Percentiles rank a stretch among this genome's conserved stretches.
Evolutionary conservation across 2,113 vertebrate species (phyloP).

Genomic region (Pelvicachromis taeniatus): DNA sequence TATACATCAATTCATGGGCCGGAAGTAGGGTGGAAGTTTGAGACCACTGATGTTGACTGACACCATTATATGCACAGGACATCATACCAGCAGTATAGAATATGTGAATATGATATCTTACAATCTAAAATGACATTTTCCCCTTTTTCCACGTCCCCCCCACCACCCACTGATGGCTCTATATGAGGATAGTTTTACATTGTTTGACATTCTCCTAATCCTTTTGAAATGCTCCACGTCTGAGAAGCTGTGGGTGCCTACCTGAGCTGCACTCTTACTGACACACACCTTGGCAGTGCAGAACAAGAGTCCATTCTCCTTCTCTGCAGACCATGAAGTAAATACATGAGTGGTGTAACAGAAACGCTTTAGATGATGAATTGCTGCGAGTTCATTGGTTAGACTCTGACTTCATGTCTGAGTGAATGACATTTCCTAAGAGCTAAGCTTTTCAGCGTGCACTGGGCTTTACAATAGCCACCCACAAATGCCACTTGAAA

Average conservation of each 20-base stretch:
- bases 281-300: slow-evolving; percentile 40
- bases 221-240: slow-evolving; percentile 52
- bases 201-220: slow-evolving; percentile 71
- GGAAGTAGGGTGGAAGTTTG: background rate
- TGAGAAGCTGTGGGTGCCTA: slow-evolving; percentile 56
- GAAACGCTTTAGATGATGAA: slow-evolving; percentile 60
- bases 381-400: slow-evolving; percentile 38
- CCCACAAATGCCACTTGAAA: slow-evolving; percentile 49
- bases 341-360: slow-evolving; percentile 53
- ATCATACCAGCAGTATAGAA: background rate
- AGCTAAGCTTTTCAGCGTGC: slow-evolving; percentile 53
- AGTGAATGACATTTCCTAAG: slow-evolving; percentile 59
- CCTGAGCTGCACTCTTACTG: slow-evolving; percentile 36
- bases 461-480: slow-evolving; percentile 36
- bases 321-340: slow-evolving; percentile 65
- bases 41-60: background rate
- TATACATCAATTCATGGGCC: background rate
- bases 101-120: background rate
- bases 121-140: background rate
- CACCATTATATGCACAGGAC: background rate
- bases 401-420: slow-evolving; percentile 17
- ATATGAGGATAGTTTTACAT: slow-evolving; percentile 56
- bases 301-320: slow-evolving; percentile 66
- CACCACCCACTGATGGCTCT: background rate
- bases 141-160: background rate